Conservation (phyloP, 2,888 invertebrate genomes). For the Neoitamus cyanurus region DNA sequence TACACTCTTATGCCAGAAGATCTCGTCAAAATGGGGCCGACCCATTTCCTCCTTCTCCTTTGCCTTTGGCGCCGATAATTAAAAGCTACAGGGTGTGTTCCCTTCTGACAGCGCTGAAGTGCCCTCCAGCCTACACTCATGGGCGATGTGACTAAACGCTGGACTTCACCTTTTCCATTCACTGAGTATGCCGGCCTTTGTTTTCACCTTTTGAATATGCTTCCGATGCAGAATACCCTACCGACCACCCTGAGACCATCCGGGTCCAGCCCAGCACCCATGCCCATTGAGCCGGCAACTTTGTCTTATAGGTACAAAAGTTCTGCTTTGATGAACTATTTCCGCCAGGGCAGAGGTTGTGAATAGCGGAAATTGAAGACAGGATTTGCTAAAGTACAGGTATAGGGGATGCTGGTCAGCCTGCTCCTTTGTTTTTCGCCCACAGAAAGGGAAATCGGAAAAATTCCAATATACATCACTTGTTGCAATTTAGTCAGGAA, state of each 20-base stretch:
- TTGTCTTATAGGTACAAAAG: neutral
- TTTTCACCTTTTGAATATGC: neutral
- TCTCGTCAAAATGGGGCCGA: neutral
- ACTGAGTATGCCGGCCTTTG: neutral
- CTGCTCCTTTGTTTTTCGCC: neutral
- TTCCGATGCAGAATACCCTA: neutral
- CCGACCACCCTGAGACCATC: neutral
- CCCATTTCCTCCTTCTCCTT: neutral
- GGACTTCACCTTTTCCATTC: neutral
- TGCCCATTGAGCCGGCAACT: neutral
- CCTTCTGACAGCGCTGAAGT: neutral
- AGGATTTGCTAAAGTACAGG: neutral
- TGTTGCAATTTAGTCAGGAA: neutral
- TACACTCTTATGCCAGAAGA: neutral
- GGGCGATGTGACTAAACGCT: neutral
- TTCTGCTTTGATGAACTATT: constrained; percentile 24
- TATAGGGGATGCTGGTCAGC: neutral
- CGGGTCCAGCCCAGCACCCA: neutral
- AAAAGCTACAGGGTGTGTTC: neutral
- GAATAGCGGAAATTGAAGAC: neutral
- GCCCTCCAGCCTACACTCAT: neutral
- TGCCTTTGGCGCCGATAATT: neutral
- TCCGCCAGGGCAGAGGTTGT: neutral
- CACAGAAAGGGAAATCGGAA: neutral
- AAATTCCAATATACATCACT: neutral